Conservation (phyloP, 2,113 vertebrate species). For the Halichoeres trimaculatus region DNA sequence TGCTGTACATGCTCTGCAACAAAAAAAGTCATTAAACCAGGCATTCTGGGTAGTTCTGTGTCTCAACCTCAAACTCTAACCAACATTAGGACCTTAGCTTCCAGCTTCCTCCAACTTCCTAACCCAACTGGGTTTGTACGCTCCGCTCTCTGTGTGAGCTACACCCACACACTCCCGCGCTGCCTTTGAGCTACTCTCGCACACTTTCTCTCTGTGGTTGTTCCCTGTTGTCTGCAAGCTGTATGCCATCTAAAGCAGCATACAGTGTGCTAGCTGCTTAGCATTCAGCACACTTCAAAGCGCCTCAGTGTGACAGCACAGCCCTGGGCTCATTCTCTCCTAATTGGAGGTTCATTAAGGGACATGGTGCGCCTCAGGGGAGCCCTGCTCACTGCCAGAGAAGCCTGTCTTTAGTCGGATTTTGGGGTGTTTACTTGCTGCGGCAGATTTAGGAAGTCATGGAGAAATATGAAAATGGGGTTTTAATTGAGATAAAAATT, state of each 20-base stretch:
- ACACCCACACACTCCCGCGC: constrained; percentile 49
- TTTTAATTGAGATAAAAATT: constrained; percentile 78
- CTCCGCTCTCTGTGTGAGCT: constrained; percentile 41
- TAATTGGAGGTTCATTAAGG: constrained; percentile 84
- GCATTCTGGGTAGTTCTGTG: constrained; percentile 34
- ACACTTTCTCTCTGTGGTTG: constrained; percentile 49
- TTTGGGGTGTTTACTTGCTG: constrained; percentile 71
- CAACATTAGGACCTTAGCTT: constrained; percentile 31
- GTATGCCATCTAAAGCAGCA: constrained; percentile 56
- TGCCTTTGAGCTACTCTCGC: constrained; percentile 64
- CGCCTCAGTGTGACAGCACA: constrained; percentile 68
- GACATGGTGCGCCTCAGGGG: constrained; percentile 70
- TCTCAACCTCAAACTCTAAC: constrained; percentile 31
- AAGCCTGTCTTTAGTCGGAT: constrained; percentile 57
- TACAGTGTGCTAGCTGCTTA: constrained; percentile 67
- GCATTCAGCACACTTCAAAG: constrained; percentile 77
- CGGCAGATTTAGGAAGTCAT: constrained; percentile 66
- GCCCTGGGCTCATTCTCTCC: constrained; percentile 75
- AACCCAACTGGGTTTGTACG: constrained; percentile 5
- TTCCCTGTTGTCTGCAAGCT: constrained; percentile 57
- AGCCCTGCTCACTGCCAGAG: constrained; percentile 58
- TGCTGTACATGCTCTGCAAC: not conserved
- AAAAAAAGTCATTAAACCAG: constrained; percentile 45
- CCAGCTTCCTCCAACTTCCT: constrained; percentile 38
- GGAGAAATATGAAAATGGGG: constrained; percentile 69